These are phyloP conservation scores for Macropus fuliginosus DNA, from an alignment of 2,797 vertebrate species.

Conservation along the genomic window DNA sequence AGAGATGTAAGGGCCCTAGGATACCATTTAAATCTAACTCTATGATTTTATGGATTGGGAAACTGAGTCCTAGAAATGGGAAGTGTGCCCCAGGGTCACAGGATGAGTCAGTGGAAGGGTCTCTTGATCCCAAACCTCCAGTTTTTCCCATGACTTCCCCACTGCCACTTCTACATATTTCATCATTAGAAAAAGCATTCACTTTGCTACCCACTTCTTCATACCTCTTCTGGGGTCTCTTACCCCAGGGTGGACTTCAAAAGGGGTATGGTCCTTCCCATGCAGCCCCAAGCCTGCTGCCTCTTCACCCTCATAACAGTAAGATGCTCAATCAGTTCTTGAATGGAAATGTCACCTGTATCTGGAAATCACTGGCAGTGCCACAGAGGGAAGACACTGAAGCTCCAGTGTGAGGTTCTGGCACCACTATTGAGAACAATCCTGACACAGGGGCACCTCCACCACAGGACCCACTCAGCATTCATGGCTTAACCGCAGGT, in stretches of 20 bases:
- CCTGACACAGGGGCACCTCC: not conserved
- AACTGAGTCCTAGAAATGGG: not conserved
- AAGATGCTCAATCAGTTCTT: constrained; percentile 19
- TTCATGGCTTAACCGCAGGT: not conserved
- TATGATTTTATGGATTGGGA: not conserved
- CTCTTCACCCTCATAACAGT: not conserved
- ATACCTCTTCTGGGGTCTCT: not conserved
- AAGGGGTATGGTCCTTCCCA: not conserved
- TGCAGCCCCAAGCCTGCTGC: accelerated
- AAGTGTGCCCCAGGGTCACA: not conserved
- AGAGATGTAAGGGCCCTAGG: not conserved
- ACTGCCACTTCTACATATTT: not conserved
- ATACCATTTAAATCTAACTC: not conserved
- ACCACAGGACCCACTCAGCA: not conserved
- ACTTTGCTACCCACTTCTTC: not conserved
- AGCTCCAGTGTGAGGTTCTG: not conserved
- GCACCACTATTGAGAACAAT: not conserved
- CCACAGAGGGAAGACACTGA: not conserved
- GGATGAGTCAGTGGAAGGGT: not conserved
- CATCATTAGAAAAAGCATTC: not conserved
- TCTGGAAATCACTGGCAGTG: not conserved
- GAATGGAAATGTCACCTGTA: not conserved
- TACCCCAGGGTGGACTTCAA: not conserved
- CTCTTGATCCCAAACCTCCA: not conserved
- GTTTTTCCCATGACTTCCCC: not conserved